phyloP scores from a whole-genome alignment of 2,113 vertebrate species.

The Natator depressus region DNA sequence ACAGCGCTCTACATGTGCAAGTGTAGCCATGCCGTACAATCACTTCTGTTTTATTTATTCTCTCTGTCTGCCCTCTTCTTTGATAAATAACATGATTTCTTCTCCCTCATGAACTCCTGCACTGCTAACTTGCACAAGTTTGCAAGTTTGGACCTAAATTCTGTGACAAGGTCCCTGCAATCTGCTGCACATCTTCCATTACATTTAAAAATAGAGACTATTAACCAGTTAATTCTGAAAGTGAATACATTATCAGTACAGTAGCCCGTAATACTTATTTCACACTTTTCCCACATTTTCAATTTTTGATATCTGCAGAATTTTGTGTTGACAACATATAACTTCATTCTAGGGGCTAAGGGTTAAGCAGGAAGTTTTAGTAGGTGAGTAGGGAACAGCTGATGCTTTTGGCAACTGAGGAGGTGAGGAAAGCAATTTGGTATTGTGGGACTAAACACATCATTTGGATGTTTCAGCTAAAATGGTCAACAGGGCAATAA shows the following conservation, averaged over 20 bases:
- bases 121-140: neutral
- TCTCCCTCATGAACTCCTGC: neutral
- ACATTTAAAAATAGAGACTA: too few species aligned
- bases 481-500: neutral
- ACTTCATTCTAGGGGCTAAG: neutral
- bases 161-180: too few species aligned
- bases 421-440: neutral
- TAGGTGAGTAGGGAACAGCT: neutral
- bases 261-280: too few species aligned
- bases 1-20: too few species aligned
- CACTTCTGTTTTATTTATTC: neutral
- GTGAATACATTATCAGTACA: too few species aligned
- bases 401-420: neutral
- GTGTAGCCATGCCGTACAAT: too few species aligned
- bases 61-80: neutral
- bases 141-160: too few species aligned
- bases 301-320: neutral
- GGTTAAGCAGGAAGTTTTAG: neutral
- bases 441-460: neutral
- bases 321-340: neutral
- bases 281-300: neutral
- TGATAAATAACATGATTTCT: neutral
- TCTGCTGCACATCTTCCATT: too few species aligned
- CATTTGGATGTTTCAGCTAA: neutral
- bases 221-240: too few species aligned